Evolutionary conservation across 2,888 invertebrate species (phyloP), one percentile per base, ranked within the genome.

Genomic region (Plagodis dolabraria): DNA sequence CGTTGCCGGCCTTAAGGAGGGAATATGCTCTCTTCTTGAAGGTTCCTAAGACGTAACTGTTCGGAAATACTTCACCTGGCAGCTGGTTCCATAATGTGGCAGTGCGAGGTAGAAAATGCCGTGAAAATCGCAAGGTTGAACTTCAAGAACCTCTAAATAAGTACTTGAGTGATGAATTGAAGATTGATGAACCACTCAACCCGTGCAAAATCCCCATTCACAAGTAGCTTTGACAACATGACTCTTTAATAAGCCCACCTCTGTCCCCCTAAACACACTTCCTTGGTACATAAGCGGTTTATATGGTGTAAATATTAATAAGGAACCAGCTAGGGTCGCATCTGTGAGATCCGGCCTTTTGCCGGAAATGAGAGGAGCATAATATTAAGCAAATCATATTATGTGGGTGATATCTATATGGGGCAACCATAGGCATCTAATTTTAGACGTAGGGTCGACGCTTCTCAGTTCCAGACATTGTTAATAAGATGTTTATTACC

Each of bases 261-360:
- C 51, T 60, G 60, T 55, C 60, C 60, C n/a, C 51, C 34, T 59
- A 51, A 60, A 55, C 51, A 52, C 44, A 52, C 55, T 54, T 46
- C 11, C 42, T 40, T 10, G 40, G 40, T 40, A 51, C 36, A 60
- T 54, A 57, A 57, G 57, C 53, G 58, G 58, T 58, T 58, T 58
- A 59, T 65, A 57, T 64, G 60, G 59, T 67, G 67, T 69, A 65
- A 67, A 69, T 69, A 67, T 69, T 67, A 69, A 69, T 69, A 69
- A 67, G 65, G 59, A 53, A 52, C n/a, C 49, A 33, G 48, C 53
- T 47, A 52, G 63, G 65, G 64, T 64, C 64, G 62, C 67, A 67
- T 67, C 65, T 67, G 67, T 57, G 62, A 55, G 62, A 57, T 63
- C 61, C 64, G 64, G 55, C 57, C 50, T 54, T 59, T 52, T 35